A percentile compares a stretch with the other conserved stretches of the same genome.
phyloP scores from a whole-genome alignment of 2,797 vertebrate species.

The Alectoris magna region DNA sequence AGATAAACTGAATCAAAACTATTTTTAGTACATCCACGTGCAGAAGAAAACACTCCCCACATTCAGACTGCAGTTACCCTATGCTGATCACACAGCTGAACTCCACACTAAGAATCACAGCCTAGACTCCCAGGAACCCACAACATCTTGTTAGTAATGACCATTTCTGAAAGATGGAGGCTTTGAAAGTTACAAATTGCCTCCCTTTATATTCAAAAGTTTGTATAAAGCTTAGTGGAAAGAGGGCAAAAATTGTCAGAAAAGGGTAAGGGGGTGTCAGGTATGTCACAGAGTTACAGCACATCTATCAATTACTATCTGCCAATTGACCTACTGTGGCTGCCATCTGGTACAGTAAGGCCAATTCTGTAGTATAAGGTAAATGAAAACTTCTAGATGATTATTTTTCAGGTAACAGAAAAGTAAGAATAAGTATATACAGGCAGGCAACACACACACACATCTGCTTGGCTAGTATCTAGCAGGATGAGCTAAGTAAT shows the following conservation, averaged over 20 bases:
- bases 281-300: not conserved
- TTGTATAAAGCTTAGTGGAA: not conserved
- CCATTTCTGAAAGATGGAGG: not conserved
- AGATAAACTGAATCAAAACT: not conserved
- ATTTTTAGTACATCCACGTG: not conserved
- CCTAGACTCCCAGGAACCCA: not conserved
- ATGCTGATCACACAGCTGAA: not conserved
- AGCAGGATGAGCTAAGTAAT: not conserved
- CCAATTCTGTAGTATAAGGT: not conserved
- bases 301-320: not conserved
- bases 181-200: not conserved
- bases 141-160: not conserved
- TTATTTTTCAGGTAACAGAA: not conserved
- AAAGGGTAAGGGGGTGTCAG: rapidly evolving
- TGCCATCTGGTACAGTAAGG: not conserved
- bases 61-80: not conserved
- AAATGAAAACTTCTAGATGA: not conserved
- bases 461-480: not conserved
- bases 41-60: not conserved
- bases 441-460: not conserved
- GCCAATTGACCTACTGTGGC: not conserved
- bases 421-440: not conserved
- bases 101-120: not conserved
- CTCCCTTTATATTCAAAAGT: not conserved
- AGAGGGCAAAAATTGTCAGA: not conserved